Conservation (phyloP, 2,113 vertebrate species). For the Otis tarda region DNA sequence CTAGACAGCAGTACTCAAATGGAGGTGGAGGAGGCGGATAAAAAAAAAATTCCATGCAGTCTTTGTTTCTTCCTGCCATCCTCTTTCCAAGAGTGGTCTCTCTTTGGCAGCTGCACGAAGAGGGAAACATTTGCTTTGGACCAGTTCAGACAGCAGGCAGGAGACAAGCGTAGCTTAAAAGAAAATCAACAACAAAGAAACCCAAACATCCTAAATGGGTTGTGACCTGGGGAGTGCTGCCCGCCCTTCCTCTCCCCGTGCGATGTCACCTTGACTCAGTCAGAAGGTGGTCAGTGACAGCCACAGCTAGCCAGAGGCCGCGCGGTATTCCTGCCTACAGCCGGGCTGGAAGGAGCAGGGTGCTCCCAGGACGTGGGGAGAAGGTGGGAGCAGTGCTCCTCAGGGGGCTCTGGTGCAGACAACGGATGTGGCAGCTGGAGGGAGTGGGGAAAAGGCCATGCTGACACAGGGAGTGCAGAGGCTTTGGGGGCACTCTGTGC, state of each 20-base stretch:
- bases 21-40: neutral
- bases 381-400: neutral
- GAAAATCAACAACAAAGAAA: slow-evolving; percentile 23
- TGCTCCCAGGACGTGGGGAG: neutral
- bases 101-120: neutral
- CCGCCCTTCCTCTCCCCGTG: neutral
- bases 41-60: neutral
- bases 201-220: neutral
- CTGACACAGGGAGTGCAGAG: neutral
- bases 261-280: neutral
- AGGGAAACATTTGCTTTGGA: slow-evolving; percentile 50
- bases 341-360: neutral
- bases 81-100: slow-evolving; percentile 31
- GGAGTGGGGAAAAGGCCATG: neutral
- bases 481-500: neutral
- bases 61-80: slow-evolving; percentile 33
- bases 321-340: neutral
- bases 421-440: neutral
- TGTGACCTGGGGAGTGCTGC: neutral
- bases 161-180: slow-evolving; percentile 5
- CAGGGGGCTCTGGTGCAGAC: neutral
- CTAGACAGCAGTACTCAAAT: neutral
- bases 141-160: slow-evolving; percentile 4
- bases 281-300: neutral
- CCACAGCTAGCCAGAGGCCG: neutral